phyloP scores from a whole-genome alignment of 1,140 invertebrate genomes.

The Parasteatoda tepidariorum region DNA sequence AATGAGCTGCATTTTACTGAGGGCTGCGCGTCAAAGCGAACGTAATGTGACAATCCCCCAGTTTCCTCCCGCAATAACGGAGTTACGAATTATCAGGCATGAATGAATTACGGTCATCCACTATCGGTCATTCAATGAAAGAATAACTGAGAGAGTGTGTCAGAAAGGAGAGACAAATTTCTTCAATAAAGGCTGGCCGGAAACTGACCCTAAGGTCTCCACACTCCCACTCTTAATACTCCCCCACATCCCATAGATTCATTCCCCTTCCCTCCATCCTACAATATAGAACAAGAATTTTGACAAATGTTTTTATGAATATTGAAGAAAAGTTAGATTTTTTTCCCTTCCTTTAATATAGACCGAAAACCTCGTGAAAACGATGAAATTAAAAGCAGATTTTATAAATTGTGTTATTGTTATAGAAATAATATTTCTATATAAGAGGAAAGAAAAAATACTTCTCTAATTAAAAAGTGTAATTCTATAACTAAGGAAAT shows the following conservation, averaged over 20 bases:
- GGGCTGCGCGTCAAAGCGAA: slow-evolving; percentile 30
- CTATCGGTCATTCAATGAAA: slow-evolving; percentile 36
- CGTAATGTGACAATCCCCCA: slow-evolving; percentile 16
- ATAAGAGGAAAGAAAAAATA: too few relatives aligned
- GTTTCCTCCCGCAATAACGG: not conserved
- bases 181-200: slow-evolving; percentile 34
- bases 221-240: not conserved
- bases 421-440: too few relatives aligned
- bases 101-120: slow-evolving; percentile 24
- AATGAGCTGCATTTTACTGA: slow-evolving; percentile 29
- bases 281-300: too few relatives aligned
- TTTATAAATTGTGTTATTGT: too few relatives aligned
- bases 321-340: too few relatives aligned
- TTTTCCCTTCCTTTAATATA: too few relatives aligned
- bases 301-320: too few relatives aligned
- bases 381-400: too few relatives aligned
- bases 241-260: slow-evolving; percentile 15
- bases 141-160: slow-evolving; percentile 36
- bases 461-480: too few relatives aligned
- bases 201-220: slow-evolving; percentile 31
- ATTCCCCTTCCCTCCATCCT: not conserved
- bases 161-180: slow-evolving; percentile 33
- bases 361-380: too few relatives aligned
- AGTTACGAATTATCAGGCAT: slow-evolving; percentile 32
- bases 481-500: too few relatives aligned